A percentile compares a stretch with the other conserved stretches of the same genome.
phyloP scores from a whole-genome alignment of 2,888 invertebrate genomes.

The Drosophila diplacantha region DNA sequence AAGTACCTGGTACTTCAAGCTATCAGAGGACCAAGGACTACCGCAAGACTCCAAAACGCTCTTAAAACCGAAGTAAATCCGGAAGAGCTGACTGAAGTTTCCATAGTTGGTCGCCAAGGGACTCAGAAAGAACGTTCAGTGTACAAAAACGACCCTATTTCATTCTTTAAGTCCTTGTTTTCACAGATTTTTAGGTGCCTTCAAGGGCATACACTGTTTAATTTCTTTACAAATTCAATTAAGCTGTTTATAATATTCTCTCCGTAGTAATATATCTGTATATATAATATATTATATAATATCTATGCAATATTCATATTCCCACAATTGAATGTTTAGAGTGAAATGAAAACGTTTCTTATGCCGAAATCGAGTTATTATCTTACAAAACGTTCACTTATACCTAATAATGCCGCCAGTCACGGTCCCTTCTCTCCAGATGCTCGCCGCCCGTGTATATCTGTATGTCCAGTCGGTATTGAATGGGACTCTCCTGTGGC shows the following conservation, averaged over 20 bases:
- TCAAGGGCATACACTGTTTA: no score
- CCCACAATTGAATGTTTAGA: background rate
- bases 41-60: background rate
- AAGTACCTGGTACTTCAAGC: background rate
- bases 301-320: background rate
- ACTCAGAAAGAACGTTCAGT: no score
- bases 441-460: constrained; percentile 39
- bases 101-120: no score
- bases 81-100: background rate
- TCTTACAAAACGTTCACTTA: background rate
- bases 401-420: constrained; percentile 1
- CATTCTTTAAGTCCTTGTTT: background rate
- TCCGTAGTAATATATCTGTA: background rate
- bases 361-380: background rate
- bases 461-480: constrained; percentile 54
- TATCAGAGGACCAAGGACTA: background rate
- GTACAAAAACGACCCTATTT: background rate
- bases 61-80: background rate
- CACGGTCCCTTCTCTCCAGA: background rate
- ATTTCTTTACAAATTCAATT: background rate
- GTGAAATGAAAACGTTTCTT: background rate
- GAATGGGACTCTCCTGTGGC: constrained; percentile 27
- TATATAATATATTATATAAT: constrained; percentile 1
- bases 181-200: background rate
- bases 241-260: background rate